Evolutionary conservation across 2,797 vertebrate species (phyloP).

Genomic region (Anabas testudineus): DNA sequence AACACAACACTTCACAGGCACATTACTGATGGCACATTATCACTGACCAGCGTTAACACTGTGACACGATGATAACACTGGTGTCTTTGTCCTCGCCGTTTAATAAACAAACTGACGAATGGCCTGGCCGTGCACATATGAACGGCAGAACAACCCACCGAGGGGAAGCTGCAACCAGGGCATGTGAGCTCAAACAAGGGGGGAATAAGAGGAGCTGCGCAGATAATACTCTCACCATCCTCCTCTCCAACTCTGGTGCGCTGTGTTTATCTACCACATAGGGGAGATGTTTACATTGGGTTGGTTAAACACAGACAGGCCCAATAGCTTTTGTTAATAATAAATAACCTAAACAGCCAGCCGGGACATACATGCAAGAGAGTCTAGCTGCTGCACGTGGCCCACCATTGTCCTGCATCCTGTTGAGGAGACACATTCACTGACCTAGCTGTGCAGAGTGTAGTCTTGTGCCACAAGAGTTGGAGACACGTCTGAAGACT

Average conservation of each 20-base stretch:
- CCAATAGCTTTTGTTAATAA: slow-evolving; percentile 78
- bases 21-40: not conserved
- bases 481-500: slow-evolving; percentile 39
- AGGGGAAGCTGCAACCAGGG: not conserved
- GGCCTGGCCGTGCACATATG: not conserved
- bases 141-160: not conserved
- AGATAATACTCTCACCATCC: slow-evolving; percentile 59
- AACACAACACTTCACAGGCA: not conserved
- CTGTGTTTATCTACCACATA: slow-evolving; percentile 75
- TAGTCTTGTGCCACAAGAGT: slow-evolving; percentile 20
- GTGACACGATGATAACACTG: too few species aligned
- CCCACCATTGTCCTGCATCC: slow-evolving; percentile 41
- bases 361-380: slow-evolving; percentile 47
- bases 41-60: too few species aligned
- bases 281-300: slow-evolving; percentile 78
- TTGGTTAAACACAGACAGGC: slow-evolving; percentile 72
- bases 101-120: slow-evolving; percentile 11
- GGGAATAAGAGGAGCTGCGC: slow-evolving; percentile 17
- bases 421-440: slow-evolving; percentile 25
- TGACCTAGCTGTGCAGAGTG: not conserved
- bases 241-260: slow-evolving; percentile 55
- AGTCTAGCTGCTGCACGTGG: slow-evolving; percentile 36
- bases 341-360: slow-evolving; percentile 78
- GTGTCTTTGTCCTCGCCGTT: not conserved
- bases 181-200: slow-evolving; percentile 18